phyloP scores from a whole-genome alignment of 2,113 vertebrate species.

The Pristiophorus japonicus region DNA sequence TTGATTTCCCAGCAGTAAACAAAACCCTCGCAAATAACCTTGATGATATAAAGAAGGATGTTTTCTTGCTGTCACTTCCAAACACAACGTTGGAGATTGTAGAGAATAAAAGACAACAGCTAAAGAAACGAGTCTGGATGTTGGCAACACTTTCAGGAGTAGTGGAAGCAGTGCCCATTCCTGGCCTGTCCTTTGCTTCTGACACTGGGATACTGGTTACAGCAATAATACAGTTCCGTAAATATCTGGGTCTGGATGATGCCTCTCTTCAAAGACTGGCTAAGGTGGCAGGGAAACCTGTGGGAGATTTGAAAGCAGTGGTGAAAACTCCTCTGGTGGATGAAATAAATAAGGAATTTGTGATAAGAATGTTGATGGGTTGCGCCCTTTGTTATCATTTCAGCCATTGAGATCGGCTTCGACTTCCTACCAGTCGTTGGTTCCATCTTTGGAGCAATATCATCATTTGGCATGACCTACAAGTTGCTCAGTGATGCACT shows the following conservation, averaged over 20 bases:
- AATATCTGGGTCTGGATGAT: background rate
- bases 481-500: no score
- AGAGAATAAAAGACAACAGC: background rate
- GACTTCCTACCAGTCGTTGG: background rate
- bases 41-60: background rate
- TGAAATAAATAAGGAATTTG: no score
- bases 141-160: background rate
- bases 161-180: background rate
- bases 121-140: background rate
- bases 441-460: no score
- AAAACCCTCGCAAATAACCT: no score
- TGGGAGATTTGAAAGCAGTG: no score
- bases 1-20: no score
- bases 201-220: background rate
- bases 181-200: slow-evolving; percentile 8
- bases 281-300: no score
- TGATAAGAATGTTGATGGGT: background rate
- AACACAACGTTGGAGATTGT: no score
- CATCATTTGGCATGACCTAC: no score
- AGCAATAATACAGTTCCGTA: background rate
- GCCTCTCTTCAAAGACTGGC: no score
- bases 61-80: background rate
- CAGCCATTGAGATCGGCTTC: background rate
- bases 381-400: no score
- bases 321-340: background rate